Evolutionary conservation across 2,113 vertebrate genomes (phyloP).

Genomic region (Poicephalus meyeri): DNA sequence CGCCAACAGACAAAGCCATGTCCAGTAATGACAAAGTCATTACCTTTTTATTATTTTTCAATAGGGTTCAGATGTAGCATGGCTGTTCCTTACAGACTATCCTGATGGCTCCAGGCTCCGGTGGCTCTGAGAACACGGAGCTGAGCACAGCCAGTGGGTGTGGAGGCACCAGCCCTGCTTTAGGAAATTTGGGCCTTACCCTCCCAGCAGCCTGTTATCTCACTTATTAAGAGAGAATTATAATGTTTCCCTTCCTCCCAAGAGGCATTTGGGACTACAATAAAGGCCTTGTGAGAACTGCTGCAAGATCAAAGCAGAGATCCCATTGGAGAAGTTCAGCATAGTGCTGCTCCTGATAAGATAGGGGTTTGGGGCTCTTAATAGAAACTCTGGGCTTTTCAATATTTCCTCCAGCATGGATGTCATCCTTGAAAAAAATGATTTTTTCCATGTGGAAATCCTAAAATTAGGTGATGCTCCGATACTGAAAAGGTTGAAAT

Average conservation of each 20-base stretch:
- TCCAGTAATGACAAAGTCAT: constrained; percentile 83
- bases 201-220: constrained; percentile 66
- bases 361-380: constrained; percentile 4
- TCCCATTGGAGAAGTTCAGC: constrained; percentile 52
- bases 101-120: background rate
- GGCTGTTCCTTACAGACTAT: constrained; percentile 34
- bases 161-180: constrained; percentile 38
- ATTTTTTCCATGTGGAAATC: background rate
- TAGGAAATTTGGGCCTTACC: constrained; percentile 60
- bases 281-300: constrained; percentile 53
- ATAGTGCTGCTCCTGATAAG: constrained; percentile 47
- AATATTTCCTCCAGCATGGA: background rate
- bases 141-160: background rate
- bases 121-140: background rate
- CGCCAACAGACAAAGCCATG: constrained; percentile 71
- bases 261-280: constrained; percentile 51
- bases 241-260: constrained; percentile 55
- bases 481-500: background rate
- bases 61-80: constrained; percentile 73
- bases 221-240: constrained; percentile 66
- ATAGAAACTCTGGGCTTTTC: constrained; percentile 43
- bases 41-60: constrained; percentile 84
- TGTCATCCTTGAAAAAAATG: background rate
- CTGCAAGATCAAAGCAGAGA: constrained; percentile 51
- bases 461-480: background rate